A percentile compares a stretch with the other conserved stretches of the same genome.
These are phyloP conservation scores for Doryteuthis pealeii DNA, from an alignment of 1,140 invertebrate species.

Conservation along the genomic window DNA sequence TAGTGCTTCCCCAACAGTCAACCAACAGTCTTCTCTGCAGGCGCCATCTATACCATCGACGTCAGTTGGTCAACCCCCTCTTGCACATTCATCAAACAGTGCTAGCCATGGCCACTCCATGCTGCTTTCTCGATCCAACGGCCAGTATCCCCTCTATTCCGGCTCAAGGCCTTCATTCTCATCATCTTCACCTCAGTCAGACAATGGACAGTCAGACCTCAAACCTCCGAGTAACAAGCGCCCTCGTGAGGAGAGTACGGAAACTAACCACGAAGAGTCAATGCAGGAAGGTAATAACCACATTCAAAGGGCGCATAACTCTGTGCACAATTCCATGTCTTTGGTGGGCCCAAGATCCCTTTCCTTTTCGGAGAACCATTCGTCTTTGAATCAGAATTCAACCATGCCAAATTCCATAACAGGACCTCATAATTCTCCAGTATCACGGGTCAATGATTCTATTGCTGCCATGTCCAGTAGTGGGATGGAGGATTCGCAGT, in stretches of 20 bases:
- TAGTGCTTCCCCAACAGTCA: neutral
- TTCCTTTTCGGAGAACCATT: neutral
- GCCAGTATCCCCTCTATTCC: neutral
- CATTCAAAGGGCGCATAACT: conserved; percentile 1
- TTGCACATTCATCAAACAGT: neutral
- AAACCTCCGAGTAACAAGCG: conserved; percentile 10
- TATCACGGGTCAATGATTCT: neutral
- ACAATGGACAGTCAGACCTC: conserved; percentile 3
- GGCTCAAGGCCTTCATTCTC: neutral
- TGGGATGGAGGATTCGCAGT: conserved; percentile 15
- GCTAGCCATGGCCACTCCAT: neutral
- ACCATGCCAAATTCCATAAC: neutral
- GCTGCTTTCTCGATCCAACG: neutral
- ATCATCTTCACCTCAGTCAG: conserved; percentile 7
- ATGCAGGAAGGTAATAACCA: neutral
- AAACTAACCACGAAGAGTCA: conserved; percentile 4
- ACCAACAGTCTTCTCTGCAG: neutral
- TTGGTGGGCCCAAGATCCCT: neutral
- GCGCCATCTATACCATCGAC: neutral
- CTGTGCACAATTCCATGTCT: conserved; percentile 7
- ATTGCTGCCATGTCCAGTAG: neutral
- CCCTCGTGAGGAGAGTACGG: conserved; percentile 1
- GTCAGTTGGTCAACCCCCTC: neutral
- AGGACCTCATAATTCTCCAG: neutral
- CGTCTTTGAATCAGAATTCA: neutral